Evolutionary conservation across 2,797 vertebrate genomes (phyloP), one percentile per base, ranked within the genome.

Genomic region (Apogon hyalosoma): DNA sequence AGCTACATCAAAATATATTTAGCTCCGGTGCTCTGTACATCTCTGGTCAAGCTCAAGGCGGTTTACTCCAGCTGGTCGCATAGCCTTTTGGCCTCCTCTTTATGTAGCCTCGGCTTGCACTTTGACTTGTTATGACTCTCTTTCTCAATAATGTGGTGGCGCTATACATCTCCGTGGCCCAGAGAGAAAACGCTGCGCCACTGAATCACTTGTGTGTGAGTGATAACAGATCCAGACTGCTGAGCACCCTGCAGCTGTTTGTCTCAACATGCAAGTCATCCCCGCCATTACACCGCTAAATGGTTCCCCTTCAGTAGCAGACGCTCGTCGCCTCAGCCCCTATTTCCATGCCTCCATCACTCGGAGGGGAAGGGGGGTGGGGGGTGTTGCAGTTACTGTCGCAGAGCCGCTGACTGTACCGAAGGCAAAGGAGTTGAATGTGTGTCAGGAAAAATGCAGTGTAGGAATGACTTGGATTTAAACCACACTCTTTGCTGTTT

Each of bases 191-290:
- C 4, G 18, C 83, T 82, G 77, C 79, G 80, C 75, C 82, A 88
- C 77, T 86, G 88, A 90, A 89, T 90, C 84, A 83, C 73, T 69
- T 56, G 59, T 72, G 79, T 88, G 83, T 87, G 88, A 89, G 89
- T 77, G 87, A 88, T 90, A 92, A 92, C 90, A 71, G 83, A 90
- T 86, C 84, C 83, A 77, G 89, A 92, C 91, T 87, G 86, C 87
- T 86, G 89, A 87, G 86, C 87, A 79, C 90, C 88, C 91, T 52
- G 80, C 88, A 92, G 92, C 91, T 88, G 89, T 91, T 92, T 88
- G 89, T 92, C 89, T 91, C 90, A 84, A 91, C 89, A 84, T 91
- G 89, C 89, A 92, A 89, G 87, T 92, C 90, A 89, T 90, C 77
- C 84, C 90, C 76, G 85, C 87, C 87, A 91, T 91, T 90, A 91